Evolutionary conservation across 2,797 vertebrate genomes (phyloP).

Genomic region (Hafferia zeledoni): DNA sequence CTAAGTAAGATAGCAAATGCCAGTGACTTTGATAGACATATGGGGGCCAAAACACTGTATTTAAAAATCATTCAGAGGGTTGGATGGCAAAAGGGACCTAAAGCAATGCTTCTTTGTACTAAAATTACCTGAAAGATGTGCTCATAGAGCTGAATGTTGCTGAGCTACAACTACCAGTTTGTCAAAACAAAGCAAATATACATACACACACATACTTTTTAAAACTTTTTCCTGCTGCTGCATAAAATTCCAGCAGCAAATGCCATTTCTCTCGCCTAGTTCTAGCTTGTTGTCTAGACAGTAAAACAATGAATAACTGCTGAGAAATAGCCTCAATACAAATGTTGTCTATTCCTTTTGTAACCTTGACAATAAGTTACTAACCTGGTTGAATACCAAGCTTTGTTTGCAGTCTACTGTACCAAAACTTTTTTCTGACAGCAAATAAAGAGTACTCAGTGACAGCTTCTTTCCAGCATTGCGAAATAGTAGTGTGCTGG

Average conservation of each 20-base stretch:
- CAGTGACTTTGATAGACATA: neutral
- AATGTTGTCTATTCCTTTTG: conserved; percentile 46
- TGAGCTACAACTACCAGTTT: neutral
- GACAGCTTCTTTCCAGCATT: conserved; percentile 9
- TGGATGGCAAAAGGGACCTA: neutral
- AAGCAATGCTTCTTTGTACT: neutral
- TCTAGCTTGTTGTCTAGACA: conserved; percentile 32
- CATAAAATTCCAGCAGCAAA: neutral
- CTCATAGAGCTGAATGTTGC: neutral
- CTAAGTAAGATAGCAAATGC: neutral
- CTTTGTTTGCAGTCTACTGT: conserved; percentile 25
- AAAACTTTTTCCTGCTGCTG: conserved; percentile 6
- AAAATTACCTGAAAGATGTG: neutral
- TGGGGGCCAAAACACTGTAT: neutral
- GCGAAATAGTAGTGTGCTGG: neutral
- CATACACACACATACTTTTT: neutral
- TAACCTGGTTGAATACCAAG: conserved; percentile 34
- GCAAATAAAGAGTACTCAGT: neutral
- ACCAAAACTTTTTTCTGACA: conserved; percentile 9
- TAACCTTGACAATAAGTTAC: conserved; percentile 38
- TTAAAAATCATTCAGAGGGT: neutral
- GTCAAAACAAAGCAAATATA: conserved; percentile 23
- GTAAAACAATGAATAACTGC: conserved; percentile 33
- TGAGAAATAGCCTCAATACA: neutral
- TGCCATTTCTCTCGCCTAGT: neutral